Evolutionary conservation across 2,113 vertebrate genomes (phyloP).

Genomic region (Corvus moneduloides): DNA sequence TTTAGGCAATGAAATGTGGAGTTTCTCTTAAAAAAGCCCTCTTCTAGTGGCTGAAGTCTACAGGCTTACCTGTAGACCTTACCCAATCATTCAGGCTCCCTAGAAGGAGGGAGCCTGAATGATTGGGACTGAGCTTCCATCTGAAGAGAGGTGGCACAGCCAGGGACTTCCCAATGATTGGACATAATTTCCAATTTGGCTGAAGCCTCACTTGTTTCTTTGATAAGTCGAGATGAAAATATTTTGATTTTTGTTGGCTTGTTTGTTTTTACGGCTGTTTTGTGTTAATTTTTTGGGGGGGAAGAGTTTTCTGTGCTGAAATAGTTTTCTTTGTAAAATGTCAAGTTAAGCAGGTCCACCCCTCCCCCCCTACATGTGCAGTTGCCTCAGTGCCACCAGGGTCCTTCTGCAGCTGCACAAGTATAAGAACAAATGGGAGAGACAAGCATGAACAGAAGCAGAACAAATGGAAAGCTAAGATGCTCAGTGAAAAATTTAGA

Average conservation of each 20-base stretch:
- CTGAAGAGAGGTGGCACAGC: not conserved
- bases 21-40: not conserved
- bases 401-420: not conserved
- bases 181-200: fast-evolving
- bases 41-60: not conserved
- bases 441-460: not conserved
- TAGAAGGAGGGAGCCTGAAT: not conserved
- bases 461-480: conserved; percentile 3
- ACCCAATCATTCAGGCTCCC: too few relatives aligned
- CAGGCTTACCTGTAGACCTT: not conserved
- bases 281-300: too few relatives aligned
- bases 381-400: not conserved
- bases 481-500: conserved; percentile 22
- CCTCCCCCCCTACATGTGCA: not conserved
- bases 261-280: not conserved
- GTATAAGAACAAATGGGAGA: fast-evolving
- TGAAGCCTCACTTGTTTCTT: not conserved
- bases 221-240: not conserved
- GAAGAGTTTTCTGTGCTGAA: not conserved
- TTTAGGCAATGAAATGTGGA: not conserved
- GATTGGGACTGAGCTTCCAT: not conserved
- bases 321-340: not conserved
- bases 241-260: not conserved
- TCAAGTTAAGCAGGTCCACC: fast-evolving
- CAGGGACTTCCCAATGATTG: not conserved